Conservation (phyloP, 2,888 invertebrate species). For the Heliconius ismenius region DNA sequence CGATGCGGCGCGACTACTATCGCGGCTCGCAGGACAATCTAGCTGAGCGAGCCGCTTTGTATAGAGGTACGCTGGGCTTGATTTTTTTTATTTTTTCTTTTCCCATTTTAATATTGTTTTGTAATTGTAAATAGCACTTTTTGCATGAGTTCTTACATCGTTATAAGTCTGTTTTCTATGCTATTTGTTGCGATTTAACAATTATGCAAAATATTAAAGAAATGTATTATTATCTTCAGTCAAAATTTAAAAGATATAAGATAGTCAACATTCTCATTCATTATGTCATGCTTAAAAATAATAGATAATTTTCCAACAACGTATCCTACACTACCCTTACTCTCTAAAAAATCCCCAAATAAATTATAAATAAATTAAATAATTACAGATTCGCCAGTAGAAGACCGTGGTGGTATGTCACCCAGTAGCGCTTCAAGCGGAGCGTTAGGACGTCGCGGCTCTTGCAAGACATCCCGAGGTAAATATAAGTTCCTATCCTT, state of each 20-base stretch:
- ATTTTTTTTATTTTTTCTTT: background rate
- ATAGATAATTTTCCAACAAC: background rate
- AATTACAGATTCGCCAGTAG: slow-evolving; percentile 85
- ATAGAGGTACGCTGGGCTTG: slow-evolving; percentile 83
- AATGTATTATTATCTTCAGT: no score
- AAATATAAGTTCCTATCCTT: slow-evolving; percentile 55
- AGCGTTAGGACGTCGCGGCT: slow-evolving; percentile 90
- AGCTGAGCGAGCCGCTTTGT: slow-evolving; percentile 86
- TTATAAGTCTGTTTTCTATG: no score
- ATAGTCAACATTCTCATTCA: background rate
- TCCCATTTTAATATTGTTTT: background rate
- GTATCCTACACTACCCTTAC: no score
- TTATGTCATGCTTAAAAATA: background rate
- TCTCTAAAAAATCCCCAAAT: background rate
- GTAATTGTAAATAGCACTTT: background rate
- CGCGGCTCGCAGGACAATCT: slow-evolving; percentile 95
- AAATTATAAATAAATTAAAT: background rate
- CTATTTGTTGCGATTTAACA: no score
- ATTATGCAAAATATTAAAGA: no score
- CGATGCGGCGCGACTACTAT: slow-evolving; percentile 94
- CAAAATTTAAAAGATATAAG: no score
- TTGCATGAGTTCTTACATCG: background rate
- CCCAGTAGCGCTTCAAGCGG: slow-evolving; percentile 85
- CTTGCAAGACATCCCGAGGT: slow-evolving; percentile 94
- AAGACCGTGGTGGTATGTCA: slow-evolving; percentile 88